A percentile compares a stretch with the other conserved stretches of the same genome.
These are phyloP conservation scores for Oncorhynchus masou DNA, from an alignment of 2,113 vertebrate genomes.

Conservation along the genomic window DNA sequence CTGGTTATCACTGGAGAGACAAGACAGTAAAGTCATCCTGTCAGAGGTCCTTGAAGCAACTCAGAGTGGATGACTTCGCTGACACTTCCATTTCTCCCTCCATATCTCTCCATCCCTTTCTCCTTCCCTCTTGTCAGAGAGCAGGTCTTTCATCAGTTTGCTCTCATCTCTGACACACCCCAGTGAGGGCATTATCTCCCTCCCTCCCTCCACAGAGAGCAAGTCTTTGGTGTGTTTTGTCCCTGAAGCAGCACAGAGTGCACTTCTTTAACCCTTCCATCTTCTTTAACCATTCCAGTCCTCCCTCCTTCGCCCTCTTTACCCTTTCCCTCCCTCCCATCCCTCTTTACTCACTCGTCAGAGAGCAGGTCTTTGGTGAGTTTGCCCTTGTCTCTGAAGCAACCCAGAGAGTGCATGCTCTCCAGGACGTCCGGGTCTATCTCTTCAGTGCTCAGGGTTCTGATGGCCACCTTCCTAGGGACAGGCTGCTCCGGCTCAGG, in stretches of 20 bases:
- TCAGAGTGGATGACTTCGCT: not conserved
- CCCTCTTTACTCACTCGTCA: conserved; percentile 84
- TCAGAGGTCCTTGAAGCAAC: not conserved
- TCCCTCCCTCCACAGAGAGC: conserved; percentile 74
- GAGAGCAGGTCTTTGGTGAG: conserved; percentile 96
- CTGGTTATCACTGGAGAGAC: conserved; percentile 85
- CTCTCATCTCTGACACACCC: too few relatives aligned
- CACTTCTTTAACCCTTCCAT: not conserved
- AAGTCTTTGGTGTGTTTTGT: conserved; percentile 90
- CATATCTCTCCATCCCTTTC: not conserved
- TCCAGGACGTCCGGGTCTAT: conserved; percentile 98
- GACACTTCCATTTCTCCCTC: not conserved
- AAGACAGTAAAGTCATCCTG: not conserved
- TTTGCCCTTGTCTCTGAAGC: conserved; percentile 97
- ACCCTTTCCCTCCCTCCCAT: too few relatives aligned
- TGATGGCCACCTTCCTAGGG: conserved; percentile 94
- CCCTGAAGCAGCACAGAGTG: conserved; percentile 95
- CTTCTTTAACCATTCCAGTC: too few relatives aligned
- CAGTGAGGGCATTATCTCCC: not conserved
- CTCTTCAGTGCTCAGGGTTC: conserved; percentile 87
- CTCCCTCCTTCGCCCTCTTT: not conserved
- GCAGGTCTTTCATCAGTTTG: too few relatives aligned
- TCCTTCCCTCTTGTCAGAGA: not conserved
- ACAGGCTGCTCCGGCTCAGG: conserved; percentile 95
- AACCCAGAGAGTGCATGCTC: conserved; percentile 98